Percentiles rank a stretch among this genome's conserved stretches.
Evolutionary conservation across 2,113 vertebrate genomes (phyloP).

Genomic region (Lichenostomus cassidix): DNA sequence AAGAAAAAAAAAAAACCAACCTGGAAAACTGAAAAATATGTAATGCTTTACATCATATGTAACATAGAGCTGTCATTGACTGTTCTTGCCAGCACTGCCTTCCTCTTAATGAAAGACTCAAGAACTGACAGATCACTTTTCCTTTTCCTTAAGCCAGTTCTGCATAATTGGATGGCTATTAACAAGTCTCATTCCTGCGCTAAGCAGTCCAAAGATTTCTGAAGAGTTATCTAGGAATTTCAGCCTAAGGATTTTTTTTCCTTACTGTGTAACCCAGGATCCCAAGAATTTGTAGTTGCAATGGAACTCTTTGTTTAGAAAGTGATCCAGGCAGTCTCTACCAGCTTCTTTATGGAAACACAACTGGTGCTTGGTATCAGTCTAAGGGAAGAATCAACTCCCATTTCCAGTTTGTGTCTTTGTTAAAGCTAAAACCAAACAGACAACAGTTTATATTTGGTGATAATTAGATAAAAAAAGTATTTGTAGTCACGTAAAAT

Average conservation of each 20-base stretch:
- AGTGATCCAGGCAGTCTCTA: not conserved
- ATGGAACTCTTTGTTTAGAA: not conserved
- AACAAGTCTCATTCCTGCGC: not conserved
- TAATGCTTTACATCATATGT: not conserved
- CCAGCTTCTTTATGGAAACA: not conserved
- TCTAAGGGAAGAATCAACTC: not conserved
- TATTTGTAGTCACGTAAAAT: not conserved
- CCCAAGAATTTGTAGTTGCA: not conserved
- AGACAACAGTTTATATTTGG: not conserved
- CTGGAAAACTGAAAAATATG: not conserved
- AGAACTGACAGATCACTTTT: not conserved
- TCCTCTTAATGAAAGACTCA: not conserved
- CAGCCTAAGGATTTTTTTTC: not conserved
- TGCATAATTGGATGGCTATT: not conserved
- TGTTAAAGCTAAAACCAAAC: slow-evolving; percentile 7
- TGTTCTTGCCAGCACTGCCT: not conserved
- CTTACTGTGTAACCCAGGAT: not conserved
- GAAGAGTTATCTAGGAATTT: not conserved
- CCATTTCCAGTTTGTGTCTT: not conserved
- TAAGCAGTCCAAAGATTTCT: not conserved
- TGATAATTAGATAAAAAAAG: not conserved
- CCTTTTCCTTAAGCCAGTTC: not conserved
- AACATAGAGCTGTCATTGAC: not conserved
- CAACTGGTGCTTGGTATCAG: not conserved
- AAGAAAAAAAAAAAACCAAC: not conserved